Evolutionary conservation across 2,888 invertebrate species (phyloP).

Genomic region (Allolobophora icterica): DNA sequence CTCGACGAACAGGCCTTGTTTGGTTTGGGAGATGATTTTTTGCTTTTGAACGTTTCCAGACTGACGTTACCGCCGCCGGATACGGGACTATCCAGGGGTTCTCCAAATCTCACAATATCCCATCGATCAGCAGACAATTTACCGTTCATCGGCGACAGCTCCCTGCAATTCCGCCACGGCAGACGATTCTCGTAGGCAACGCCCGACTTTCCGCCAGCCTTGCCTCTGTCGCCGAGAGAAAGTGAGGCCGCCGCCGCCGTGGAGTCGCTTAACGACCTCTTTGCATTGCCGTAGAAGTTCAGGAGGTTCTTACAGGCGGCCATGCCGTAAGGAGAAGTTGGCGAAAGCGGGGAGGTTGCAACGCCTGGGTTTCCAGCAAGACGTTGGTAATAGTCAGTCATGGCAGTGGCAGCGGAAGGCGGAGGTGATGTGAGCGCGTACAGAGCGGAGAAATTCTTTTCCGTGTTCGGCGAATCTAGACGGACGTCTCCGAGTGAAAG

Average conservation of each 20-base stretch:
- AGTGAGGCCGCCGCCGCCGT: not conserved
- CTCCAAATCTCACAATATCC: not conserved
- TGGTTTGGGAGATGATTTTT: not conserved
- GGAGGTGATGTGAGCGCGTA: slow-evolving; percentile 7
- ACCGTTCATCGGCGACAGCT: not conserved
- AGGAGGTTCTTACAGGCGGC: not conserved
- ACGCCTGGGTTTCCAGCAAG: not conserved
- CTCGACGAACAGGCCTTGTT: not conserved
- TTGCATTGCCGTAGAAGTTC: not conserved
- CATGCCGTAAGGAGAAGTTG: not conserved
- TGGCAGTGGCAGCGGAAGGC: not conserved
- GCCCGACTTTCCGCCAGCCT: not conserved
- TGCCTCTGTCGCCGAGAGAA: not conserved
- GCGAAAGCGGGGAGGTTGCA: not conserved
- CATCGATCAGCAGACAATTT: not conserved
- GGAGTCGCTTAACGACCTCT: not conserved
- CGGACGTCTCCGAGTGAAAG: not conserved
- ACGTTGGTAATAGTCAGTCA: not conserved
- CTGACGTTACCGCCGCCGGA: not conserved
- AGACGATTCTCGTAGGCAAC: not conserved
- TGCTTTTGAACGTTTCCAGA: slow-evolving; percentile 14
- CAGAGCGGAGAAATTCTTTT: not conserved
- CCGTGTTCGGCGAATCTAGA: not conserved
- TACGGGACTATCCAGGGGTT: not conserved
- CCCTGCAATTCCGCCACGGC: not conserved